phyloP scores from a whole-genome alignment of 2,113 vertebrate genomes.

The Puma concolor region DNA sequence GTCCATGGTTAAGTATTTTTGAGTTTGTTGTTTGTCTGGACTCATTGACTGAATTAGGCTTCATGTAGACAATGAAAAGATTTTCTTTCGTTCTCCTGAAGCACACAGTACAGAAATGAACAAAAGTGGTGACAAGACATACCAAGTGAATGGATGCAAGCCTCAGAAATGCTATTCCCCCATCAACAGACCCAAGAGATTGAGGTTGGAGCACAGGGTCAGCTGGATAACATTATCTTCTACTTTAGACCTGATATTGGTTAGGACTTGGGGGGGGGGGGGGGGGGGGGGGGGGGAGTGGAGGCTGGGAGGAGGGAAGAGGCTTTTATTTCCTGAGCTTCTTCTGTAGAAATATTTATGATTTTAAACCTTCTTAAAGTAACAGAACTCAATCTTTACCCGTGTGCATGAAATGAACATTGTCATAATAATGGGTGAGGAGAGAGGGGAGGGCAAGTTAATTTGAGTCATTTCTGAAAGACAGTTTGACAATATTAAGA shows the following conservation, averaged over 20 bases:
- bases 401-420: background rate
- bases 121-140: background rate
- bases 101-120: background rate
- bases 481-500: background rate
- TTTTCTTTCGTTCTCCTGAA: background rate
- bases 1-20: background rate
- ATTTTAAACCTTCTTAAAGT: conserved; percentile 13
- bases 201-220: accelerated
- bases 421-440: background rate
- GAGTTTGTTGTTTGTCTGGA: background rate
- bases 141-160: background rate
- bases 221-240: background rate
- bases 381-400: background rate
- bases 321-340: background rate
- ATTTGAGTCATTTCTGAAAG: background rate
- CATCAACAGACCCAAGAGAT: background rate
- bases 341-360: background rate
- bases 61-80: background rate
- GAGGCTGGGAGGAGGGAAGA: background rate
- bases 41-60: background rate
- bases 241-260: background rate
- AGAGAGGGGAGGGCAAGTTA: background rate
- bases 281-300: too few species aligned
- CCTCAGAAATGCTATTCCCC: background rate
- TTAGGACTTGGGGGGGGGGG: background rate